Base-by-base conservation (phyloP, 2,888 invertebrate species). In the Galerucella calmariensis region DNA sequence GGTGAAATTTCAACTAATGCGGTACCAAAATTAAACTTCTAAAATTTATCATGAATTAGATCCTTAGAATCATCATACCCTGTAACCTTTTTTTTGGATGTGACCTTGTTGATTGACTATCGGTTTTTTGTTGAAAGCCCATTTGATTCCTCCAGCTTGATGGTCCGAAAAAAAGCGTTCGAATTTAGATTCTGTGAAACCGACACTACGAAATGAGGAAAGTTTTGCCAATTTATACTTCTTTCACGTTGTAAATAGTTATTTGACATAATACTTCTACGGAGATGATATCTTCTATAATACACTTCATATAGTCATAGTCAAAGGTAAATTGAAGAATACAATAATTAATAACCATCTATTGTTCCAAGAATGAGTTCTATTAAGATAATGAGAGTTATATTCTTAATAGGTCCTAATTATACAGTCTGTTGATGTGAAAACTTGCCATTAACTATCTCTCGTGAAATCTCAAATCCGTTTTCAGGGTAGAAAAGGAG, bases 161-260 rank as follows among this genome's bases (percentile, higher is more conserved):
- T 69, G 69, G n/a, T 0, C 27, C 69, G 61, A 59, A 69, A 69
- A 69, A n/a, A 69, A 59, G 11, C 48, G 48, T 69, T 69, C 61
- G 61, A 61, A 61, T 61, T 69, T 61, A 61, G 69, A 61, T 51
- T 69, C 69, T 27, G 41, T 46, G 59, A 68, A 68, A 68, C 59
- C 59, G 27, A 59, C 46, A 66, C 69, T 69, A n/a, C 61, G 51
- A 69, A 69, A 69, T 69, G 48, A 51, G 61, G 24, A 69, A 69
- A 69, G 48, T 69, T 69, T 44, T 62, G 11, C 48, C 48, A 61
- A 69, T 69, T 61, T 69, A 48, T 69, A 53, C 53, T 67, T 35
- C 35, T 14, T 24, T 48, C 48, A 61, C 68, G 69, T 69, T 68
- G 56, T 27, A 61, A 41, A 35, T 61, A 48, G 27, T 27, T 27